Base-by-base conservation (phyloP, 2,888 invertebrate species). In the Deilephila porcellus region DNA sequence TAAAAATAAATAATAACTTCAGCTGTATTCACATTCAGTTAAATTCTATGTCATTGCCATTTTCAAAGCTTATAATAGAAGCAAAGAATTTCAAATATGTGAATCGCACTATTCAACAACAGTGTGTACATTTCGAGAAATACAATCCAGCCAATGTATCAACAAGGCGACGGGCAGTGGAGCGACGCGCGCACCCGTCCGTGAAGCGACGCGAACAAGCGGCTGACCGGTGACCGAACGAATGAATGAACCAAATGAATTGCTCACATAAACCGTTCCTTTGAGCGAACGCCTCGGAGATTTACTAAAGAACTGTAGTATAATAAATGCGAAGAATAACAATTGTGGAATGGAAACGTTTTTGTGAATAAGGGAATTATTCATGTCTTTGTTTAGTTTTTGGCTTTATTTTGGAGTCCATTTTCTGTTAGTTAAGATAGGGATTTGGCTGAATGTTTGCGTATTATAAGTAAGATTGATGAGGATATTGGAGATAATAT, bases 241-340 rank as follows among this genome's bases (percentile, higher is more conserved):
- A 19, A 70, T 77, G 73, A 72, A 76, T 67, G 67, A 67, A 67
- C 67, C 76, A 74, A 77, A 80, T 76, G 77, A 81, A 79, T 81
- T 79, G 67, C 67, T 67, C 52, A 52, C 67, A 67, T 67, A 67
- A 67, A 67, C 67, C 45, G 67, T 67, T 67, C 67, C 52, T 52
- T 67, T 67, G 67, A 67, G 17, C 52, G 52, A 52, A 67, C 64
- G 64, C 67, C 52, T 67, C 67, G 17, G 67, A 67, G 67, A 67
- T 67, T 52, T 67, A 45, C 52, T 52, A 67, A 67, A 67, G 52
- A 45, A 45, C 52, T 52, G 11, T 45, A 29, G 1, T 52, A 45
- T 60, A 67, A 67, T 52, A 45, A 67, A 67, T 67, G 52, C 25
- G 45, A 20, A 17, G 67, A 45, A 52, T 67, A 25, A 60, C 60